Evolutionary conservation across 2,797 vertebrate species (phyloP), one percentile per base, ranked within the genome.

Genomic region (Sarcoramphus papa): DNA sequence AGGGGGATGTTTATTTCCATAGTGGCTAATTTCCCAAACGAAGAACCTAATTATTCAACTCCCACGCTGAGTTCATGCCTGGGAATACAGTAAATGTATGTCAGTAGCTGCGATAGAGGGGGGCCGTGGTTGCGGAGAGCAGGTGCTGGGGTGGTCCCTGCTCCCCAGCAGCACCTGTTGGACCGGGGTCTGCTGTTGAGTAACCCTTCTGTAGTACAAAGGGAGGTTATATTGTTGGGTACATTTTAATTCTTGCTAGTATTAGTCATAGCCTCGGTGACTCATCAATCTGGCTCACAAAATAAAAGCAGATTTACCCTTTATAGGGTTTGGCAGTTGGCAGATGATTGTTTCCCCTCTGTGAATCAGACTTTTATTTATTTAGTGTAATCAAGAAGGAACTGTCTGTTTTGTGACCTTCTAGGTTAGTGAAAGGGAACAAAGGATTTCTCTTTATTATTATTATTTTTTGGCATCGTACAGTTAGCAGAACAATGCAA

Each of bases 311-410:
- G 96, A 96, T 97, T 97, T 97, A 96, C 95, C 96, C 97, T 97
- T 98, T 96, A 95, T 84, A 95, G 92, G 96, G 68, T 5, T 95
- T 94, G 95, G 95, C 96, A 97, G 95, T 83, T 98, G 98, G 97
- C 96, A 98, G 94, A 95, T 95, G 90, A 95, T 77, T 96, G 91
- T 97, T 96, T 95, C 92, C 85, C 96, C 50, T 77, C 90, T 95
- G 81, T 97, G 98, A 98, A 98, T 98, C 97, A 98, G 97, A 97
- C 56, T 65, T 97, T 95, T 97, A 97, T 98, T 98, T 98, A 97
- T 98, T 98, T 98, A 92, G 98, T 97, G 97, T 97, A 98, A 98
- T 98, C 98, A 98, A 98, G 97, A 98, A 98, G 97, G 98, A 98
- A 98, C 97, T 97, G 97, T 96, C 97, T 97, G 97, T 98, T 97